Conservation (phyloP, 2,113 vertebrate genomes). For the Spilogale gracilis region DNA sequence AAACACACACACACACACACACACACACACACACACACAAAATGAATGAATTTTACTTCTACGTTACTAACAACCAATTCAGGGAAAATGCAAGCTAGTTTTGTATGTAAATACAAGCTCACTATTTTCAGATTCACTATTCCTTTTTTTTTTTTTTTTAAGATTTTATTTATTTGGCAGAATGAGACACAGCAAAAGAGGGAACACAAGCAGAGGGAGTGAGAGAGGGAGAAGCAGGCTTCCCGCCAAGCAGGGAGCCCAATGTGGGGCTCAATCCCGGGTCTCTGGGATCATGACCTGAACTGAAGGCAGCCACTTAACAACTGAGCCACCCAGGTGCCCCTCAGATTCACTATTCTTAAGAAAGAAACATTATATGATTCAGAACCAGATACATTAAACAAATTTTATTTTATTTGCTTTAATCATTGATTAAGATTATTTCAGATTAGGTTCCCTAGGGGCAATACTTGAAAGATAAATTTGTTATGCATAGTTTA, state of each 20-base stretch:
- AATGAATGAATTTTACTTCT: not conserved
- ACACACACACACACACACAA: not conserved
- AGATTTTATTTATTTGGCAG: no score
- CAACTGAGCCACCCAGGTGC: no score
- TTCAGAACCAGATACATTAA: slow-evolving; percentile 4
- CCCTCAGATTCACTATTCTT: not conserved
- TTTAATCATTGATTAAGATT: not conserved
- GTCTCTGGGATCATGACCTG: no score
- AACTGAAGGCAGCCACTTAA: no score
- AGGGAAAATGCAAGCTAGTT: not conserved
- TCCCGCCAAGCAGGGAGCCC: no score
- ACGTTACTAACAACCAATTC: not conserved
- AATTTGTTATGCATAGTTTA: not conserved
- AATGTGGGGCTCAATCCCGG: no score
- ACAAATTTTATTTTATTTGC: not conserved
- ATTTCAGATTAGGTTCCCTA: not conserved
- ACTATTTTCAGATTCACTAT: slow-evolving; percentile 1
- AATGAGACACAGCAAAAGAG: no score
- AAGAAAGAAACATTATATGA: not conserved
- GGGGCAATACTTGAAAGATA: not conserved
- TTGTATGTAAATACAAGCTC: not conserved
- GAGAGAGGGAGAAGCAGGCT: no score
- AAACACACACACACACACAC: no score
- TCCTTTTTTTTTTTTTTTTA: no score
- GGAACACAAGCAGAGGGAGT: no score